Base-by-base conservation (phyloP, 2,113 vertebrate species). In the Chaenogobius annularis region DNA sequence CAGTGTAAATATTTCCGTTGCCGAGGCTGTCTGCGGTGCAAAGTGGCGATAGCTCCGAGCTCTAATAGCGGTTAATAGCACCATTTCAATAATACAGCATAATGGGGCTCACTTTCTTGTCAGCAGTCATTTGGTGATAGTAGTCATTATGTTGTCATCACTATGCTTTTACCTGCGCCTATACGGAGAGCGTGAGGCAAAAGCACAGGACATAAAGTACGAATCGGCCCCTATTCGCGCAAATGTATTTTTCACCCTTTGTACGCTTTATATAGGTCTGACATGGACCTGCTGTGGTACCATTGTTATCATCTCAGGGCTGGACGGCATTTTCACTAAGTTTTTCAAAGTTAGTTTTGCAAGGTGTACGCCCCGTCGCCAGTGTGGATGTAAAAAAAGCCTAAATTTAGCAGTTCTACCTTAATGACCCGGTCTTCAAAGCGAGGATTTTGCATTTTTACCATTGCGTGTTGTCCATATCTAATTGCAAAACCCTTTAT, bases 41-140 rank as follows among this genome's bases (percentile, higher is more conserved):
- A 68, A 15, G 15, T n/a, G 44, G 20, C 20, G 59, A 14, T 72
- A 72, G 50, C 66, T 62, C 14, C 62, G 23, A 14, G 7, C 0
- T 37, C 70, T n/a, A 44, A 77, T 68, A 10, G 58, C 50, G 0
- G 69, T 70, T 85, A 83, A 87, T 81, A n/a, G 78, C 73, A 71
- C 68, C 31, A 72, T 83, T 89, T 82, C 66, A 72, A 66, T 88
- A 82, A 83, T 67, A 68, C 10, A 22, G n/a, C 43, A 19, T 76
- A 70, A 81, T 75, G 75, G 81, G 56, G 67, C 75, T 77, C 73
- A 67, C 71, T 82, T 74, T 76, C 77, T 75, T 71, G 82, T 75
- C 74, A 79, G 78, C 66, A 61, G 80, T 72, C 76, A 37, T 80
- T 70, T 64, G 50, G 77, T 81, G 79, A 85, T 79, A 50, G 70